Base-by-base conservation (phyloP, 1,140 invertebrate species). In the Cyphomyrmex costatus region DNA sequence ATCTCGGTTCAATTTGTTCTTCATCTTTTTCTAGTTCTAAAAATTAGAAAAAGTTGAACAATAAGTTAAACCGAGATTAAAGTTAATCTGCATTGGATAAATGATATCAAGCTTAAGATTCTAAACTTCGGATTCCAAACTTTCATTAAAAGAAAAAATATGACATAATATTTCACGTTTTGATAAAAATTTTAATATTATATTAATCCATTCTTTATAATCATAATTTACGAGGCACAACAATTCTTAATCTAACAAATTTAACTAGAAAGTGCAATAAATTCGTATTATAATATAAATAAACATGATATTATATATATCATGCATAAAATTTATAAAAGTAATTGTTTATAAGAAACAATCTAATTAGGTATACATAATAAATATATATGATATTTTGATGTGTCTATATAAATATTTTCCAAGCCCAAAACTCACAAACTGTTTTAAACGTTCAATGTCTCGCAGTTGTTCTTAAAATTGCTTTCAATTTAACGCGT, bases 401-500 rank as follows among this genome's bases (percentile, higher is more conserved):
- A 0, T 16, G 10, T 2, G 6, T 30, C 2, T 21, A n/a, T n/a
- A n/a, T n/a, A 49, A 63, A 46, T 16, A 46, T 14, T 65, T 30
- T 4, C 46, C 1, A 5, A 65, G 60, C 19, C 21, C 10, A 49
- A 21, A 33, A 8, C 8, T 78, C 24, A 0, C 19, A 0, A 53
- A 46, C 3, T 49, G 3, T 21, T 36, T 46, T 14, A 61, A 60
- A 27, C 58, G 12, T 46, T 63, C 27, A 53, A 42, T 6, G 21
- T 36, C 1, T 36, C n/a, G 27, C n/a, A 14, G 19, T 14, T 12
- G 7, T 33, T 66, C 1, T 14, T n/a, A 51, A 66, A 68, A 36
- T 36, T 61, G 19, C 10, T 24, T 58, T 58, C 36, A 58, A 58
- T 36, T 21, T 83, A 60, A 83, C 33, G 56, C 42, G 24, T 61